These are phyloP conservation scores for Ranitomeya variabilis DNA, from an alignment of 2,113 vertebrate species.

Conservation along the genomic window DNA sequence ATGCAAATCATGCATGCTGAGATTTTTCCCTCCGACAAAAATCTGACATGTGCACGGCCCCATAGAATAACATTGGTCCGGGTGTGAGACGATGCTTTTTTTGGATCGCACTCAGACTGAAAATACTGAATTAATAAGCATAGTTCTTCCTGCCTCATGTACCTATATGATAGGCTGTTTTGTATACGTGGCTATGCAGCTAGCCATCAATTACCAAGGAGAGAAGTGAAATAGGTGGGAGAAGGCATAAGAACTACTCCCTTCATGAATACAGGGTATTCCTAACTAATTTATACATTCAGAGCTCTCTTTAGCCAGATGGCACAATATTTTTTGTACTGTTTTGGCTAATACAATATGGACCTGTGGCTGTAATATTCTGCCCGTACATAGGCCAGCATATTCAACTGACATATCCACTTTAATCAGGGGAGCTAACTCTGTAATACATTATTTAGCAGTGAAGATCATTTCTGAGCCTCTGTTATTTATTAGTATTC, in stretches of 20 bases:
- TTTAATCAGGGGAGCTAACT: slow-evolving; percentile 6
- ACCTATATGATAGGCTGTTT: background rate
- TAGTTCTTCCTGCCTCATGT: background rate
- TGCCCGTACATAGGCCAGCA: background rate
- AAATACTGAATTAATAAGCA: background rate
- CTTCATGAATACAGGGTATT: no score
- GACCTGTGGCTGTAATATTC: background rate
- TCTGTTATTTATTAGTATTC: slow-evolving; percentile 33
- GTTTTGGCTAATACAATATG: background rate
- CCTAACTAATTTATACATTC: no score
- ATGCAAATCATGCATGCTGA: no score
- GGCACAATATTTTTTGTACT: background rate
- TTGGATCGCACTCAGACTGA: no score
- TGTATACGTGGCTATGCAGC: background rate
- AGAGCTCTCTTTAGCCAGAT: background rate
- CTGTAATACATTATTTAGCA: slow-evolving; percentile 32
- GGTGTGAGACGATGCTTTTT: no score
- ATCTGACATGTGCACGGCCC: no score
- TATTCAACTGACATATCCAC: background rate
- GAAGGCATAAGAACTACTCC: no score
- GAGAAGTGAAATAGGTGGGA: no score
- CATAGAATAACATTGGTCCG: no score
- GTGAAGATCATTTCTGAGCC: background rate
- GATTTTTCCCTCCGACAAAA: no score
- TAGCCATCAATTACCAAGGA: background rate